Conservation (phyloP, 2,113 vertebrate species). For the Trematocara stigmaticum region DNA sequence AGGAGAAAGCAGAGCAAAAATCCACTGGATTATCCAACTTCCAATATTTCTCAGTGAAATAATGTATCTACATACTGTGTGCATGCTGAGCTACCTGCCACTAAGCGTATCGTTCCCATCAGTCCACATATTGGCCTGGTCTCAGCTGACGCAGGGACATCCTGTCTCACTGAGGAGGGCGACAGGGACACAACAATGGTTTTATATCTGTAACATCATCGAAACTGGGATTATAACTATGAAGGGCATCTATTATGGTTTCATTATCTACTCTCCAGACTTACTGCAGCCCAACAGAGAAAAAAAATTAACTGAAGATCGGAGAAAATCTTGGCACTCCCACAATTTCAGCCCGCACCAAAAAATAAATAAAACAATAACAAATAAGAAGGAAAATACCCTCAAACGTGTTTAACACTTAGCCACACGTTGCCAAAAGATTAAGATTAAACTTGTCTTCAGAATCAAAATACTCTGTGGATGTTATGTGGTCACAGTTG, state of each 20-base stretch:
- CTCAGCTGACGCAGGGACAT: constrained; percentile 86
- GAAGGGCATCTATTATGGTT: not conserved
- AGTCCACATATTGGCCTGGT: constrained; percentile 87
- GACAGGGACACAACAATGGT: not conserved
- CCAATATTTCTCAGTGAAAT: not conserved
- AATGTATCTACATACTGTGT: not conserved
- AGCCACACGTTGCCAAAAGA: not conserved
- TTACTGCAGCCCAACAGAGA: not conserved
- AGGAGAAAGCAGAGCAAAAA: not conserved
- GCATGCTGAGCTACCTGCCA: constrained; percentile 79
- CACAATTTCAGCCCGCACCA: not conserved
- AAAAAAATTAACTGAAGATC: not conserved
- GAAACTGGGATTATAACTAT: fast-evolving
- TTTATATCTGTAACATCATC: not conserved
- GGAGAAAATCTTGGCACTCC: not conserved
- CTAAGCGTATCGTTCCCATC: constrained; percentile 89
- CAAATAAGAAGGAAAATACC: not conserved
- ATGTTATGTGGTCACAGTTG: not conserved
- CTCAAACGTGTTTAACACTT: fast-evolving
- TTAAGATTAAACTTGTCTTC: not conserved
- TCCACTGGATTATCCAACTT: not conserved
- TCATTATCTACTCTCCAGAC: not conserved
- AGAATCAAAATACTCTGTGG: not conserved
- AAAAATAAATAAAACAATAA: not conserved
- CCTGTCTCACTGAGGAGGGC: constrained; percentile 79